phyloP scores from a whole-genome alignment of 2,113 vertebrate genomes.

The Danionella cerebrum region DNA sequence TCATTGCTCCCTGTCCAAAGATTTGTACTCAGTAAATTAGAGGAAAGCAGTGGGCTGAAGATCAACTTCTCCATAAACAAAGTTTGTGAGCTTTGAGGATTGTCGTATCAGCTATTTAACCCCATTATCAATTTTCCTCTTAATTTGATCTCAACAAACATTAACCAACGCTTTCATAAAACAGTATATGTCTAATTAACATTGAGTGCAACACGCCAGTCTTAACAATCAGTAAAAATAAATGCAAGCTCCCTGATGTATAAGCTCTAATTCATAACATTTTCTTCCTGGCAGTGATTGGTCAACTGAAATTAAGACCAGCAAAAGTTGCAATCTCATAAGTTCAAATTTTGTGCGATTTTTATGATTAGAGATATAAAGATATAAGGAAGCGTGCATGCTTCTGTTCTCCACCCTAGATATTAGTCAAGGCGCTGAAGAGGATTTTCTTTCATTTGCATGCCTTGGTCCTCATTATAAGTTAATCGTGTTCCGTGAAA shows the following conservation, averaged over 20 bases:
- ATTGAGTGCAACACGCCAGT: background rate
- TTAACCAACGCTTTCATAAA: no score
- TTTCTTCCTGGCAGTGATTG: background rate
- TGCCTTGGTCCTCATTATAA: constrained; percentile 25
- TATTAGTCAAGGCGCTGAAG: constrained; percentile 16
- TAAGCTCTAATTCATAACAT: background rate
- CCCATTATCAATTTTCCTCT: constrained; percentile 48
- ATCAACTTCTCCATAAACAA: constrained; percentile 3
- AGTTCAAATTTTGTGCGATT: constrained; percentile 6
- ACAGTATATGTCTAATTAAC: no score
- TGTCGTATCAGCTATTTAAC: constrained; percentile 49
- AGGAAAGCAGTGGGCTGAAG: background rate
- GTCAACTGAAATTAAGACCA: background rate
- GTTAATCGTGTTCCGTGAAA: constrained; percentile 22
- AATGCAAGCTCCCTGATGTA: background rate
- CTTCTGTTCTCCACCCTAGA: constrained; percentile 10
- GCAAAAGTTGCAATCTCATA: background rate
- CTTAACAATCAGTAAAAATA: background rate
- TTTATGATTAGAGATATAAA: no score
- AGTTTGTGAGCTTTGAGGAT: constrained; percentile 44
- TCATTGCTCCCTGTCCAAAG: constrained; percentile 56
- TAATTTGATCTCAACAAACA: constrained; percentile 49
- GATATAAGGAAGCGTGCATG: no score
- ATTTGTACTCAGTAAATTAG: constrained; percentile 31
- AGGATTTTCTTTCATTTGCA: constrained; percentile 15